Base-by-base conservation (phyloP, 2,888 invertebrate species). In the Rhamphomyia laevipes region DNA sequence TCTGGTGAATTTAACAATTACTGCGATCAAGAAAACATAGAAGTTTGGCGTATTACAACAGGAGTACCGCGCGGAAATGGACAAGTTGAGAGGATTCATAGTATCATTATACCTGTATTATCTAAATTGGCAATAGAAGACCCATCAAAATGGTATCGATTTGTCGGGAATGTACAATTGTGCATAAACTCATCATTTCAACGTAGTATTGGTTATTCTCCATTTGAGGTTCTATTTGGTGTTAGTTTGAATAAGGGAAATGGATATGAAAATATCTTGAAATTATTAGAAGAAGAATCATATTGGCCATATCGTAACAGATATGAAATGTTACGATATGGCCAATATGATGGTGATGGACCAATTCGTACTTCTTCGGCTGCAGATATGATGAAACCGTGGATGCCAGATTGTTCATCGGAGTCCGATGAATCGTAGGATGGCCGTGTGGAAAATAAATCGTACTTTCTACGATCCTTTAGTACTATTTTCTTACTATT, bases 1-100 rank as follows among this genome's bases (percentile, higher is more conserved):
- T 53, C 53, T 0, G n/a, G 46, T 9, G 43, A 17, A 1, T 57
- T 56, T 43, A 17, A 30, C 6, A 27, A 53, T 2, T 43, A 43
- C 15, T 35, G 43, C 15, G 6, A 42, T 15, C 2, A 21, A 11
- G 18, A 42, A 16, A 27, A 33, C 9, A 47, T 47, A 11, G 15
- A 2, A 10, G 23, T 37, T 15, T 4, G 13, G 4, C 11, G 2
- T 1, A 52, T 63, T 13, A 54, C 55, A 2, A 43, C 30, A 9
- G 43, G 41, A 11, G 41, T n/a, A n/a, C n/a, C n/a, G n/a, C n/a
- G n/a, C n/a, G n/a, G n/a, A n/a, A n/a, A n/a, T n/a, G n/a, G n/a
- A 11, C 41, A 41, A 13, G 41, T 21, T 21, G 41, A 41, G 13
- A 16, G 41, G 3, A 41, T 41, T 12, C 18, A 21, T 21, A 21